Base-by-base conservation (phyloP, 2,888 invertebrate species). In the Lasioglossum leucozonium region DNA sequence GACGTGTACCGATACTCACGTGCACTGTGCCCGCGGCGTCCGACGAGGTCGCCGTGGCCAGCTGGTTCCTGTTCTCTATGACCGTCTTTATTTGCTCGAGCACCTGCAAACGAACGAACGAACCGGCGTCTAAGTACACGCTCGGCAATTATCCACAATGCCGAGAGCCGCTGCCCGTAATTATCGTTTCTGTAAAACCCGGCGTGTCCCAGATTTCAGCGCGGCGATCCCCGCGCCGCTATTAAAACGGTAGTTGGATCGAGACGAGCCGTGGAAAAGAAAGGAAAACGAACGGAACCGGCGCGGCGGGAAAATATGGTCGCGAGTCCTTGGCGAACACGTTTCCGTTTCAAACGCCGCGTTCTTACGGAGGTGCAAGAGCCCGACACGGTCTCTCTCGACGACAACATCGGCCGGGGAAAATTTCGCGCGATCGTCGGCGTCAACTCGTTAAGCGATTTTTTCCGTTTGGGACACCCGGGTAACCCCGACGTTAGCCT, bases 81-180 rank as follows among this genome's bases (percentile, higher is more conserved):
- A 93, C 94, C 79, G 94, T 94, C 90, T 95, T 94, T 91, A 95
- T 95, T 92, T 94, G 95, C 90, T 95, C 94, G 88, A 95, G 92
- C 89, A 94, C 94, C 95, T 95, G 89, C 81, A 82, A 91, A 88
- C 84, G 77, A 85, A 88, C 82, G 77, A 82, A 88, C 82, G 77
- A 82, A 87, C 42, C 77, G 22, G 77, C 76, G 72, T 71, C 62
- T 62, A 34, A 62, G 62, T 81, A 75, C 67, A 67, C 72, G 69
- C 62, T 85, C 80, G 73, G 42, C 81, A 82, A 84, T 88, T 84
- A 87, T 67, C 81, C 77, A 72, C 69, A 73, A 73, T 78, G 67
- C 67, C 37, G 37, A 18, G 67, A 18, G 67, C 67, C 67, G 79
- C 75, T 82, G 80, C 79, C 69, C 55, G 82, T 75, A 81, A 86